Conservation (phyloP, 2,797 vertebrate genomes). For the Hippoglossus hippoglossus region DNA sequence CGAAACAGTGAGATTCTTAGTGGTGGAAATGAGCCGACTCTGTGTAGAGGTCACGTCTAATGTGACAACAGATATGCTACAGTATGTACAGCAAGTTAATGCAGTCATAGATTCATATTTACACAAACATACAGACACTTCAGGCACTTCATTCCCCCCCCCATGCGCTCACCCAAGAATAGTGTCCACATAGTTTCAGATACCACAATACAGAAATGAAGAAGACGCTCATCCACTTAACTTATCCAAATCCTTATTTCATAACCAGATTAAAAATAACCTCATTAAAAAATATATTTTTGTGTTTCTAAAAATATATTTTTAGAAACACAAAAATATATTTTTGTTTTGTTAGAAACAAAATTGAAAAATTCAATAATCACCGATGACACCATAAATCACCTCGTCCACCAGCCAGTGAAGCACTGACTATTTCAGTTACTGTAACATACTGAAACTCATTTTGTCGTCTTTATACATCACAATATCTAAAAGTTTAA, state of each 20-base stretch:
- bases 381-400: constrained; percentile 11
- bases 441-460: not conserved
- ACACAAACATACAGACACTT: constrained; percentile 40
- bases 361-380: not conserved
- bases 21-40: constrained; percentile 12
- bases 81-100: constrained; percentile 26
- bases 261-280: constrained; percentile 5
- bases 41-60: constrained; percentile 21
- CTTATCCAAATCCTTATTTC: constrained; percentile 10
- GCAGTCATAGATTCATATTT: constrained; percentile 43
- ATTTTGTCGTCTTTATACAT: constrained; percentile 24
- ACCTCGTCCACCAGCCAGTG: constrained; percentile 8
- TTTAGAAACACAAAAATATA: too few species aligned
- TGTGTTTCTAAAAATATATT: too few species aligned
- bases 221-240: not conserved
- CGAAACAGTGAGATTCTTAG: constrained; percentile 2
- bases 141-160: not conserved
- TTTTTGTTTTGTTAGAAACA: not conserved
- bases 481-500: constrained; percentile 26
- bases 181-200: constrained; percentile 18
- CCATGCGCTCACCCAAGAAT: not conserved
- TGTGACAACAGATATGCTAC: constrained; percentile 19
- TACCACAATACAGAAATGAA: not conserved
- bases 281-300: not conserved
- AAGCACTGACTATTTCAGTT: constrained; percentile 23